Conservation (phyloP, 2,888 invertebrate species). For the Hirtodrosophila histrioides region DNA sequence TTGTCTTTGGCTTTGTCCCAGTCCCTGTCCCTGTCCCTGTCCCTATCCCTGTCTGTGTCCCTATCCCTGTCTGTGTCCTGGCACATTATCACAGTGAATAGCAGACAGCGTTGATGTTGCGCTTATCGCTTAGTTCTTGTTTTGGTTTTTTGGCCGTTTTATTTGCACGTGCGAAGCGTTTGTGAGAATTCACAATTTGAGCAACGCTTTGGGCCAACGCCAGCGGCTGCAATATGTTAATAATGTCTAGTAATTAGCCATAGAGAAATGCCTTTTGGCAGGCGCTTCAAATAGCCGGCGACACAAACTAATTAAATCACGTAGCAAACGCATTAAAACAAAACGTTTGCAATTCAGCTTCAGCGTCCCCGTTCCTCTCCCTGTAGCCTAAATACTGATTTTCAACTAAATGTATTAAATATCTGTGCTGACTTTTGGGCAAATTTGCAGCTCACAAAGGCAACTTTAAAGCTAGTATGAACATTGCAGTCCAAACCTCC, state of each 20-base stretch:
- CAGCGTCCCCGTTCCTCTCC: slow-evolving; percentile 1
- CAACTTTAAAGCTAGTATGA: slow-evolving; percentile 23
- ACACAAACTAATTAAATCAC: slow-evolving; percentile 74
- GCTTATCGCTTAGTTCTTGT: slow-evolving; percentile 35
- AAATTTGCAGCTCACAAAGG: slow-evolving; percentile 64
- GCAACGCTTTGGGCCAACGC: slow-evolving; percentile 13
- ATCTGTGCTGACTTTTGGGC: slow-evolving; percentile 62
- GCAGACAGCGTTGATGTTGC: slow-evolving; percentile 32
- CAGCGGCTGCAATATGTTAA: slow-evolving; percentile 62
- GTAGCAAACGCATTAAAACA: slow-evolving; percentile 72
- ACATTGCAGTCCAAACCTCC: too few relatives aligned
- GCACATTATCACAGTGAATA: slow-evolving; percentile 46
- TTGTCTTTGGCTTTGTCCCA: slow-evolving; percentile 6
- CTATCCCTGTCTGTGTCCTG: slow-evolving; percentile 8
- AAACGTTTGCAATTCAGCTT: slow-evolving; percentile 40
- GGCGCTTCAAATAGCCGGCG: slow-evolving; percentile 48
- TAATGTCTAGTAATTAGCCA: slow-evolving; percentile 64
- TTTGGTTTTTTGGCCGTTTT: slow-evolving; percentile 1
- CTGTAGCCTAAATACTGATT: slow-evolving; percentile 4
- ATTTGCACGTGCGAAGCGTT: slow-evolving; percentile 8
- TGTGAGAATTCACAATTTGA: slow-evolving; percentile 7
- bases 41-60: too few relatives aligned
- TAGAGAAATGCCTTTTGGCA: slow-evolving; percentile 55
- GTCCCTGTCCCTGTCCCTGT: too few relatives aligned
- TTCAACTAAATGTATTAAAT: slow-evolving; percentile 38